Evolutionary conservation across 2,113 vertebrate genomes (phyloP).

Genomic region (Muscicapa adusta): DNA sequence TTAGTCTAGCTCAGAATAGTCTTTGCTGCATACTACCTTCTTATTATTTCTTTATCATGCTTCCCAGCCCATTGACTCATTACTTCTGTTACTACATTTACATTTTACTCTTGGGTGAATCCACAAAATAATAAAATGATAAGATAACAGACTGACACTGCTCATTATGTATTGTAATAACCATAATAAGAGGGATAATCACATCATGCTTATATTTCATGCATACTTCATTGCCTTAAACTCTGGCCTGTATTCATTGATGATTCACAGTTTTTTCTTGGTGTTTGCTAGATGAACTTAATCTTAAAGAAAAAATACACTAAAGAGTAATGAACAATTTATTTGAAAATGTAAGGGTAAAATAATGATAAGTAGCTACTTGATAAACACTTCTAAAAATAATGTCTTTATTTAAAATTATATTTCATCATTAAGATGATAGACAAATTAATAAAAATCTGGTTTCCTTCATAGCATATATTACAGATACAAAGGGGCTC

Average conservation of each 20-base stretch:
- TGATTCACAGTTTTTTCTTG: background rate
- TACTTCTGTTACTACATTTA: slow-evolving; percentile 69
- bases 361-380: background rate
- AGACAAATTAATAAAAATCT: slow-evolving; percentile 48
- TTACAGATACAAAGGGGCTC: slow-evolving; percentile 20
- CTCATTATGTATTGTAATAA: slow-evolving; percentile 69
- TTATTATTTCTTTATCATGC: slow-evolving; percentile 65
- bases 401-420: background rate
- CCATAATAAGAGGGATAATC: slow-evolving; percentile 55
- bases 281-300: background rate
- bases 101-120: slow-evolving; percentile 69
- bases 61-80: slow-evolving; percentile 52
- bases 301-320: slow-evolving; percentile 27
- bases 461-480: slow-evolving; percentile 25
- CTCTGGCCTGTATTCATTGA: slow-evolving; percentile 10
- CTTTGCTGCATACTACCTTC: slow-evolving; percentile 26
- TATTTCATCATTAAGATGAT: background rate
- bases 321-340: background rate
- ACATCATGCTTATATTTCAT: slow-evolving; percentile 33
- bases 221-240: slow-evolving; percentile 40
- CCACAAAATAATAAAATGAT: slow-evolving; percentile 61
- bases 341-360: slow-evolving; percentile 34
- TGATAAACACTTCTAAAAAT: background rate
- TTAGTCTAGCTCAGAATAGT: slow-evolving; percentile 45
- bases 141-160: slow-evolving; percentile 63